Percentiles rank a stretch among this genome's conserved stretches.
Conservation (phyloP, 2,888 invertebrate species). For the Abrostola tripartita region DNA sequence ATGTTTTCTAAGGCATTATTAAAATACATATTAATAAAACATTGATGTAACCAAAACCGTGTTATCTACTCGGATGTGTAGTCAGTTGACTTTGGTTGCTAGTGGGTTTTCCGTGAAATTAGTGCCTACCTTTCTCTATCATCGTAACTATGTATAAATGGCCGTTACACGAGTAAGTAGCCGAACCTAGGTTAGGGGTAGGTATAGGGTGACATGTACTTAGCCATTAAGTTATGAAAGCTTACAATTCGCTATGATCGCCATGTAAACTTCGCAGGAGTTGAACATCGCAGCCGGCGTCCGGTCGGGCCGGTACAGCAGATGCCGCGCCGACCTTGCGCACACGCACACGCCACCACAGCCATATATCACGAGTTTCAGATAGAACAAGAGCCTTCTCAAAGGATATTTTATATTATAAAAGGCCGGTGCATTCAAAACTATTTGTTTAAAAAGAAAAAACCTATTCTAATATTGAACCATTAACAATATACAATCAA, state of each 20-base stretch:
- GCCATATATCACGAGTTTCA: conserved; percentile 52
- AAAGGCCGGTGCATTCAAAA: conserved; percentile 16
- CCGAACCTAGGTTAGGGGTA: no score
- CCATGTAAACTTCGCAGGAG: conserved; percentile 49
- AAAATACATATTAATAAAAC: no score
- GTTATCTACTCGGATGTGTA: no score
- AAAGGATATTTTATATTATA: conserved; percentile 27
- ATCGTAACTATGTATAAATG: no score
- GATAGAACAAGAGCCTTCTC: conserved; percentile 28
- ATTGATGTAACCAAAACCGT: no score
- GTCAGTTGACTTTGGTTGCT: no score
- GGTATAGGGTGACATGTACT: no score
- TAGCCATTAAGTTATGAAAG: no score
- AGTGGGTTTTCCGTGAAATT: no score
- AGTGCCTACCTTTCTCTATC: no score
- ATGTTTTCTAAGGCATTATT: background rate
- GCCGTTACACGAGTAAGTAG: no score
- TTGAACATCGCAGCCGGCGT: conserved; percentile 60
- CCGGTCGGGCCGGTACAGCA: conserved; percentile 73
- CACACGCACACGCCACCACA: conserved; percentile 37
- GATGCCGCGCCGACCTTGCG: conserved; percentile 68
- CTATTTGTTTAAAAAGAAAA: background rate
- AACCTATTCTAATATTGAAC: background rate
- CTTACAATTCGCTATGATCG: conserved; percentile 7
- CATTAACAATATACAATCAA: background rate